Evolutionary conservation across 2,888 invertebrate genomes (phyloP), one percentile per base, ranked within the genome.

Genomic region (Clusia tigrina): DNA sequence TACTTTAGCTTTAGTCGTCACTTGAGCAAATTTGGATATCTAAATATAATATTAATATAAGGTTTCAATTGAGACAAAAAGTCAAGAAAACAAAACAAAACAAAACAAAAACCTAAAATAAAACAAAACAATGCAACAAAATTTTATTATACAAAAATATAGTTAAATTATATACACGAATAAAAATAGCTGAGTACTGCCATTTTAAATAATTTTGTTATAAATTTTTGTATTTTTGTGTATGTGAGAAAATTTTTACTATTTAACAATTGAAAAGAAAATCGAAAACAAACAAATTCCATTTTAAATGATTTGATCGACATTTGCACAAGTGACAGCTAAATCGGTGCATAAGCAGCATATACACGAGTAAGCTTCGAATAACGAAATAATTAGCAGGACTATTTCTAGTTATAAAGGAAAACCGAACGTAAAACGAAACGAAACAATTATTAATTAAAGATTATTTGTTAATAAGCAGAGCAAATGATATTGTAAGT

Each of bases 101-200:
- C 23, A 17, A 58, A 37, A 37, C 53, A n/a, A n/a, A n/a, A n/a
- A n/a, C n/a, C n/a, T n/a, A n/a, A n/a, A 26, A 23, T 25, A 60
- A 51, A 54, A n/a, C n/a, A n/a, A 60, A 53, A 32, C 48, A 26
- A 51, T 26, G 42, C 25, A 62, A 57, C 26, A 62, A 46, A n/a
- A 38, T 46, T n/a, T 52, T 38, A n/a, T 3, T 37, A 32, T 18
- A 17, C 20, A 20, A 17, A 54, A 3, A 54, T 54, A 54, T 10
- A 54, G 24, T 20, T 25, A 56, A 37, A 57, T 32, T 32, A 57
- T 18, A 56, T 32, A 64, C 23, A 57, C 25, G n/a, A 60, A 58
- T 42, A 56, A 57, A 53, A 66, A 58, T 73, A 75, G 74, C 74
- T 76, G 71, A 69, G 61, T 77, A 75, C 74, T 75, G 74, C 74